phyloP scores from a whole-genome alignment of 2,888 invertebrate species.

The Tinea trinotella region DNA sequence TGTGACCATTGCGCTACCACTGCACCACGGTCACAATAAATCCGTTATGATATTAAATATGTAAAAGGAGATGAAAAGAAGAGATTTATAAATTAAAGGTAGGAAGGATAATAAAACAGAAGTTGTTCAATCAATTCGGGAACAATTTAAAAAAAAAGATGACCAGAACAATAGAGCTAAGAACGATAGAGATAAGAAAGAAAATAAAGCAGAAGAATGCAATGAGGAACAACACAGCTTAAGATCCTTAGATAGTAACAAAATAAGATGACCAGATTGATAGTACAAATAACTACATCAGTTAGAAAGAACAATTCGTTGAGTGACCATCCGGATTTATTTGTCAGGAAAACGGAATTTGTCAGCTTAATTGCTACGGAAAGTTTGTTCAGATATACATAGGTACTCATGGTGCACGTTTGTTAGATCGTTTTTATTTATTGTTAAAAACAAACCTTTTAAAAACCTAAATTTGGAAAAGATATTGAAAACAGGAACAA shows the following conservation, averaged over 20 bases:
- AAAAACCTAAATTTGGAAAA: too few relatives aligned
- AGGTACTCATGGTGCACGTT: too few relatives aligned
- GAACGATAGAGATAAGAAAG: neutral
- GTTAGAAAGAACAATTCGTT: neutral
- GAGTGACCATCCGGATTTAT: neutral
- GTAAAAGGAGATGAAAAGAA: too few relatives aligned
- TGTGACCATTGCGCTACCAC: too few relatives aligned
- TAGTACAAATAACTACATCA: neutral
- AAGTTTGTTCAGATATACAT: too few relatives aligned
- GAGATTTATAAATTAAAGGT: neutral
- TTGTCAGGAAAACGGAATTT: neutral
- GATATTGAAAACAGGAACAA: too few relatives aligned
- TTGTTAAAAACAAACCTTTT: too few relatives aligned
- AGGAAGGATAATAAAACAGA: too few relatives aligned
- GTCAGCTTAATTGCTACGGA: neutral
- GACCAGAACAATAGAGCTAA: neutral
- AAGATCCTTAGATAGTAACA: neutral
- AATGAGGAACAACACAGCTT: neutral
- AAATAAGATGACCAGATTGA: neutral
- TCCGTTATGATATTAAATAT: too few relatives aligned
- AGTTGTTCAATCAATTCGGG: too few relatives aligned
- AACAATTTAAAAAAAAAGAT: neutral
- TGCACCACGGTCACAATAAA: too few relatives aligned
- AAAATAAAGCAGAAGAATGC: neutral
- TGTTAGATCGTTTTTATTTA: too few relatives aligned